Conservation (phyloP, 2,113 vertebrate genomes). For the Columba livia region DNA sequence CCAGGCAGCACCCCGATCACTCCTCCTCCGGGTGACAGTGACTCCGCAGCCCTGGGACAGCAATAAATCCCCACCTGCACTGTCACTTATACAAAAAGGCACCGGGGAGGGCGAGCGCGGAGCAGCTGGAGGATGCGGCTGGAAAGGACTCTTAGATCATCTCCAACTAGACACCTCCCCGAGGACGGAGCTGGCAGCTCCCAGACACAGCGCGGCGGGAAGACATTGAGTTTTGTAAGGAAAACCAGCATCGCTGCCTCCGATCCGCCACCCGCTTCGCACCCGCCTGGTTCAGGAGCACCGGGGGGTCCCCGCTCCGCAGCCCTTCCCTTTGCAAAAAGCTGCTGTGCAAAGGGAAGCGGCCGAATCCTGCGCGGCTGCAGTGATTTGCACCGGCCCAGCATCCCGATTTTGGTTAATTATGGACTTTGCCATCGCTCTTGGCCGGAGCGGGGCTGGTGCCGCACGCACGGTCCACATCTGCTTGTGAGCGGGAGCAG, state of each 20-base stretch:
- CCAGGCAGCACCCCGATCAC: background rate
- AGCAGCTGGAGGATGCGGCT: background rate
- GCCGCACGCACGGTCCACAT: rapidly evolving
- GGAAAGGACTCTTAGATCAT: background rate
- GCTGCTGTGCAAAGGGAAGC: background rate
- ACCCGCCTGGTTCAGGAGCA: background rate
- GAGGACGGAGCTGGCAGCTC: background rate
- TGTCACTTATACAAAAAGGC: background rate
- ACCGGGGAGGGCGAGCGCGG: rapidly evolving
- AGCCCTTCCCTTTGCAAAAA: background rate
- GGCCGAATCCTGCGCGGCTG: background rate
- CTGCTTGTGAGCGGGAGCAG: rapidly evolving
- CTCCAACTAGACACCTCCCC: background rate
- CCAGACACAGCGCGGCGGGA: background rate
- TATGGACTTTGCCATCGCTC: background rate
- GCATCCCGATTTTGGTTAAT: rapidly evolving
- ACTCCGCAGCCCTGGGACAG: background rate
- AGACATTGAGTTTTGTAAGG: background rate
- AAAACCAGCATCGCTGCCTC: background rate
- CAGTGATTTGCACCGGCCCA: background rate
- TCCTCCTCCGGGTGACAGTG: rapidly evolving
- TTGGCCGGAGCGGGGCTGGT: background rate
- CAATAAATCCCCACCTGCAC: background rate
- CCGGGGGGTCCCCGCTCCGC: rapidly evolving
- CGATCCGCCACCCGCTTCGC: no score